Evolutionary conservation across 2,888 invertebrate species (phyloP), one percentile per base, ranked within the genome.

Genomic region (Cosmorhoe ocellata): DNA sequence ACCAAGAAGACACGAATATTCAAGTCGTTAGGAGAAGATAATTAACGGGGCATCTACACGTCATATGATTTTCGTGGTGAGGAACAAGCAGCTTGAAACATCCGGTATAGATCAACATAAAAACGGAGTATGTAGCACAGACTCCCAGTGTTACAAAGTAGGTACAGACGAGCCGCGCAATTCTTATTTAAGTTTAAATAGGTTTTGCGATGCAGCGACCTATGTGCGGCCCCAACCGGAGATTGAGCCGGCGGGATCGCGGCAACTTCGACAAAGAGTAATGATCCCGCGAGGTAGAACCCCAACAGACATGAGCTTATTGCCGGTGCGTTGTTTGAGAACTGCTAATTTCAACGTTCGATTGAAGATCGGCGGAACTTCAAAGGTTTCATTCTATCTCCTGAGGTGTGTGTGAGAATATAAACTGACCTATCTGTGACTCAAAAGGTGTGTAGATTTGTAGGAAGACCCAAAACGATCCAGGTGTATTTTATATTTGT

Each of bases 141-240:
- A 41, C 30, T 43, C 38, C 40, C 26, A 30, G 22, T 31, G 56
- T 51, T 55, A 37, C 58, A 51, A 58, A 36, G 2, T 24, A 22
- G 13, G 18, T 30, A 30, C 18, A 56, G 55, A 56, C 42, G 40
- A 44, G 56, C 56, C 51, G 51, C 51, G 53, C 62, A 59, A 66
- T 73, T 76, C 71, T 76, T 75, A 75, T 76, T 76, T 76, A 79
- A 79, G 63, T 78, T 78, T 75, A 77, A 79, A 78, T 74, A 73
- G 73, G 68, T 74, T 76, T 69, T 49, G 44, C 64, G 66, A 69
- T 69, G 73, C 71, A 70, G 63, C 64, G 64, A 68, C 67, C 64
- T 64, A 69, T 65, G 68, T 65, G 65, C 57, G 59, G 44, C 58
- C 54, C 60, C 58, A 58, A 64, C 72, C 74, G 78, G 78, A 76